Evolutionary conservation across 2,888 invertebrate species (phyloP).

Genomic region (Mechanitis mazaeus): DNA sequence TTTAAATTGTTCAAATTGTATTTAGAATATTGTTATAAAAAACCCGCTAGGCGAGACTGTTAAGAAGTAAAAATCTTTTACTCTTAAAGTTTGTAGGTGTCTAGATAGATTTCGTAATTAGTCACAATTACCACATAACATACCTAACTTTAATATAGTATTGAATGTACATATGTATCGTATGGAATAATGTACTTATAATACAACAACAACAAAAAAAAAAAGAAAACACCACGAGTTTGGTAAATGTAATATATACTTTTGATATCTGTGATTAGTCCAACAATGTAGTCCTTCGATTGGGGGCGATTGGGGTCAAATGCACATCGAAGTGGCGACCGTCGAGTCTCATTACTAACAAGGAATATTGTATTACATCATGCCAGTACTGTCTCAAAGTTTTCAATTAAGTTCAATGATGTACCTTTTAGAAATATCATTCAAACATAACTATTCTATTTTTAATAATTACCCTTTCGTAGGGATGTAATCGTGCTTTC

Average conservation of each 20-base stretch:
- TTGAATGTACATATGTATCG: no score
- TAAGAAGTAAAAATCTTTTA: no score
- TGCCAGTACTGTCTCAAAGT: conserved; percentile 47
- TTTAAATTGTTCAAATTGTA: no score
- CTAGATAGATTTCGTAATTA: no score
- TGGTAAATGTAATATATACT: not conserved
- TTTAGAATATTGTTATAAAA: no score
- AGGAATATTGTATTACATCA: conserved; percentile 52
- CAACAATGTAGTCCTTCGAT: conserved; percentile 73
- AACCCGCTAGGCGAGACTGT: no score
- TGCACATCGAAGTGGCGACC: conserved; percentile 62
- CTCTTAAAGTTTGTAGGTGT: no score
- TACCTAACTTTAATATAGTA: no score
- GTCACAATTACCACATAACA: no score
- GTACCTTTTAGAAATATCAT: conserved; percentile 17
- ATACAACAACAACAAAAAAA: not conserved
- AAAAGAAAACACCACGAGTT: not conserved
- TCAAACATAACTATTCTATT: not conserved
- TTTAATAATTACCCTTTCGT: not conserved
- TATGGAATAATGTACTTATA: no score
- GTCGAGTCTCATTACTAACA: conserved; percentile 39
- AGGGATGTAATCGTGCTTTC: no score
- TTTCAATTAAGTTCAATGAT: conserved; percentile 57
- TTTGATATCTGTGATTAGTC: conserved; percentile 45
- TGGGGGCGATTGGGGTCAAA: conserved; percentile 74